Evolutionary conservation across 2,113 vertebrate species (phyloP).

Genomic region (Barbus barbus): DNA sequence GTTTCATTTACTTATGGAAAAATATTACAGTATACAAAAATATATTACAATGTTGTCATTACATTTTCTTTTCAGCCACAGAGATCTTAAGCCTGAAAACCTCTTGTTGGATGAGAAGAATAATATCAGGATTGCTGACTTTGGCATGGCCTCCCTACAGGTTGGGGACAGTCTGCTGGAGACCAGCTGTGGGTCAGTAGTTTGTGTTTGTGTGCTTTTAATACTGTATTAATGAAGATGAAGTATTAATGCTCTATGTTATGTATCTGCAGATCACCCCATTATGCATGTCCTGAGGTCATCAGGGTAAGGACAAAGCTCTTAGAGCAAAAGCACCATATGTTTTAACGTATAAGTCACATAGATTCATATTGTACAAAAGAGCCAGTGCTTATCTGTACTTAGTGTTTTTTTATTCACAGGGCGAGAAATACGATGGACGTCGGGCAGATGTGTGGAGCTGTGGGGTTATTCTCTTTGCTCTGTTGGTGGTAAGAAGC

Average conservation of each 20-base stretch:
- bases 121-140: slow-evolving; percentile 91
- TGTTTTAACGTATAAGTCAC: neutral
- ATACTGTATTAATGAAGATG: neutral
- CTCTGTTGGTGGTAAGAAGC: slow-evolving; percentile 83
- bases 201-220: slow-evolving; percentile 8
- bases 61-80: slow-evolving; percentile 75
- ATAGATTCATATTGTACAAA: neutral
- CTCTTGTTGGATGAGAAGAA: slow-evolving; percentile 91
- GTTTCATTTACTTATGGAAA: neutral
- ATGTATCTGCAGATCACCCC: slow-evolving; percentile 77
- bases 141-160: slow-evolving; percentile 91
- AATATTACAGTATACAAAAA: neutral
- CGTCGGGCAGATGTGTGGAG: slow-evolving; percentile 91
- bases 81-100: slow-evolving; percentile 92
- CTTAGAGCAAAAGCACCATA: slow-evolving; percentile 7
- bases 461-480: slow-evolving; percentile 90
- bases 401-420: slow-evolving; percentile 20
- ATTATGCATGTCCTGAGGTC: slow-evolving; percentile 92
- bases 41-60: neutral
- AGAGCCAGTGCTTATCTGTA: slow-evolving; percentile 10
- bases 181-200: slow-evolving; percentile 82
- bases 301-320: slow-evolving; percentile 80
- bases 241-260: slow-evolving; percentile 18
- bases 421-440: slow-evolving; percentile 91
- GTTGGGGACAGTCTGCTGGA: slow-evolving; percentile 91